Evolutionary conservation across 2,797 vertebrate species (phyloP).

Genomic region (Smutsia temminckii): DNA sequence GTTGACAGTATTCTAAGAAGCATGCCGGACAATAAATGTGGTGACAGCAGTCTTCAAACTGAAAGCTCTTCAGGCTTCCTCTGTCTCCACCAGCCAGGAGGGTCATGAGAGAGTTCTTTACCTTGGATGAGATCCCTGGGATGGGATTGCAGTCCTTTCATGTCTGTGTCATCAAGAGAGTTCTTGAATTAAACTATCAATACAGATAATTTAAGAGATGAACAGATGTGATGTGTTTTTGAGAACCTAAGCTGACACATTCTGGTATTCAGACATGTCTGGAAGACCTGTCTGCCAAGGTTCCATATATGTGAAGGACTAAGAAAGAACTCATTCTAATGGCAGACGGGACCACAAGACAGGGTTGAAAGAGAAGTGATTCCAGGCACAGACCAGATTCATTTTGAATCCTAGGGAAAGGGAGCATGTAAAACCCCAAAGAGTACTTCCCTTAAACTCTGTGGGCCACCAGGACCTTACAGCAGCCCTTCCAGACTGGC

Average conservation of each 20-base stretch:
- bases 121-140: slow-evolving; percentile 5
- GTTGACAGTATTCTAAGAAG: not conserved
- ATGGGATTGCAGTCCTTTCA: not conserved
- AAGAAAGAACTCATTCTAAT: not conserved
- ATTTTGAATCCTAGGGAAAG: not conserved
- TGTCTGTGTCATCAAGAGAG: not conserved
- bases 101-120: not conserved
- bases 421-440: not conserved
- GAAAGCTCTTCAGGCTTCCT: not conserved
- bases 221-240: not conserved
- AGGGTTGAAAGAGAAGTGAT: not conserved
- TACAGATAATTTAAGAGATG: not conserved
- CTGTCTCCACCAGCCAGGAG: not conserved
- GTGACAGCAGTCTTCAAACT: not conserved
- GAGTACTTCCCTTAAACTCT: not conserved
- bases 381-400: not conserved
- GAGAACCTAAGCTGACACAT: not conserved
- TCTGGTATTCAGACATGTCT: not conserved
- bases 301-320: not conserved
- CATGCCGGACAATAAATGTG: not conserved
- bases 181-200: slow-evolving; percentile 30
- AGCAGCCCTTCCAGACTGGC: not conserved
- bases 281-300: not conserved
- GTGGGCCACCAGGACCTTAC: not conserved
- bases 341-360: not conserved